Evolutionary conservation across 2,113 vertebrate species (phyloP).

Genomic region (Seriola aureovittata): DNA sequence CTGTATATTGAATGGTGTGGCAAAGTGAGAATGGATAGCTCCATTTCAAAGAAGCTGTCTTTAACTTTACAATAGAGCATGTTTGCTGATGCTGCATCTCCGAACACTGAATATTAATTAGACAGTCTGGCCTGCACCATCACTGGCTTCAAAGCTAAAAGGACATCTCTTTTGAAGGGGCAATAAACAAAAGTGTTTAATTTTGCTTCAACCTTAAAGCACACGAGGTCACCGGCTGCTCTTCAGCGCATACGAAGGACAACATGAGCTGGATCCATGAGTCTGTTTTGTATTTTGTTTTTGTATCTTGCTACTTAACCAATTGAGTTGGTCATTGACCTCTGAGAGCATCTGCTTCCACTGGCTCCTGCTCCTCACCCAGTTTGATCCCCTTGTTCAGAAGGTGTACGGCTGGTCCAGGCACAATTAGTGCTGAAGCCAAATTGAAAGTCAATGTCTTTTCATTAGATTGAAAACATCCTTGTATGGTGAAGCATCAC

Average conservation of each 20-base stretch:
- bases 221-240: constrained; percentile 18
- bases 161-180: constrained; percentile 9
- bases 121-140: constrained; percentile 11
- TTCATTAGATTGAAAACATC: constrained; percentile 62
- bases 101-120: constrained; percentile 50
- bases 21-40: background rate
- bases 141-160: constrained; percentile 22
- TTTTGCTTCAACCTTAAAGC: constrained; percentile 29
- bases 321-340: constrained; percentile 52
- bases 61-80: background rate
- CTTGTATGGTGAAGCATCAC: constrained; percentile 36
- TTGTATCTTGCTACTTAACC: constrained; percentile 65
- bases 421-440: constrained; percentile 37
- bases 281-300: constrained; percentile 52
- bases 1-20: background rate
- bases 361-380: constrained; percentile 40
- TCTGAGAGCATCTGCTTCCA: constrained; percentile 71
- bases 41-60: constrained; percentile 1
- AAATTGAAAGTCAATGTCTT: constrained; percentile 59
- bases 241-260: constrained; percentile 3
- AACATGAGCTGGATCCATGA: constrained; percentile 2
- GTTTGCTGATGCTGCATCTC: constrained; percentile 34
- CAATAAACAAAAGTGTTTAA: constrained; percentile 36
- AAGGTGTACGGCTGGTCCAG: constrained; percentile 7
- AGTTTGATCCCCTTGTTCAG: constrained; percentile 15